Conservation (phyloP, 2,797 vertebrate species). For the Eulemur rubriventer region DNA sequence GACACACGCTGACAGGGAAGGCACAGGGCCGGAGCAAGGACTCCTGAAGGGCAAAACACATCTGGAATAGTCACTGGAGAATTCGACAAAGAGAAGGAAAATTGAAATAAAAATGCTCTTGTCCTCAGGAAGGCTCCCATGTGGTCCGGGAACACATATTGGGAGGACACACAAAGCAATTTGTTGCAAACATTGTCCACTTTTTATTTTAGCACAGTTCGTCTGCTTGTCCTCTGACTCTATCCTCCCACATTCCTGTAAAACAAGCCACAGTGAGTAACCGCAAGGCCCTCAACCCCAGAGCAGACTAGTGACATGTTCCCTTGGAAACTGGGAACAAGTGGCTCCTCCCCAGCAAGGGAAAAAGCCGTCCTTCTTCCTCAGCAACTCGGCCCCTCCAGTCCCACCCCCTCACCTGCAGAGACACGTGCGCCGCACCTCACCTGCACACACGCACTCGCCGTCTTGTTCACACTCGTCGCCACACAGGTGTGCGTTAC, state of each 20-base stretch:
- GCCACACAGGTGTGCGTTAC: not conserved
- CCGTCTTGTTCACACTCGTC: not conserved
- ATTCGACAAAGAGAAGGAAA: not conserved
- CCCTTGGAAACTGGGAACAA: not conserved
- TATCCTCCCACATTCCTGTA: not conserved
- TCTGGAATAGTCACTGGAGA: not conserved
- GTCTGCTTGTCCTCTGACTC: not conserved
- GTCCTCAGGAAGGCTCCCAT: not conserved
- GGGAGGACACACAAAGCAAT: not conserved
- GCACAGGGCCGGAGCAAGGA: not conserved
- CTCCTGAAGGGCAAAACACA: not conserved
- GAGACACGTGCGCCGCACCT: accelerated
- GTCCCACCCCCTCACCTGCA: not conserved
- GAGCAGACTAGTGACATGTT: not conserved
- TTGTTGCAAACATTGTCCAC: not conserved
- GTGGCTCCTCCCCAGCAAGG: not conserved
- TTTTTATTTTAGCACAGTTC: not conserved
- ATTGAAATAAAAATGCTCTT: not conserved
- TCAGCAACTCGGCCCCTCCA: not conserved
- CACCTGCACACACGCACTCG: not conserved
- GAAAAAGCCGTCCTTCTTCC: not conserved
- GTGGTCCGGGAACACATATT: not conserved
- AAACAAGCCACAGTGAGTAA: not conserved
- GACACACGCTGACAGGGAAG: not conserved
- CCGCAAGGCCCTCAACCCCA: not conserved